A percentile compares a stretch with the other conserved stretches of the same genome.
These are phyloP conservation scores for Probaryconus sp. DNA, from an alignment of 1,140 invertebrate genomes.

Conservation along the genomic window DNA sequence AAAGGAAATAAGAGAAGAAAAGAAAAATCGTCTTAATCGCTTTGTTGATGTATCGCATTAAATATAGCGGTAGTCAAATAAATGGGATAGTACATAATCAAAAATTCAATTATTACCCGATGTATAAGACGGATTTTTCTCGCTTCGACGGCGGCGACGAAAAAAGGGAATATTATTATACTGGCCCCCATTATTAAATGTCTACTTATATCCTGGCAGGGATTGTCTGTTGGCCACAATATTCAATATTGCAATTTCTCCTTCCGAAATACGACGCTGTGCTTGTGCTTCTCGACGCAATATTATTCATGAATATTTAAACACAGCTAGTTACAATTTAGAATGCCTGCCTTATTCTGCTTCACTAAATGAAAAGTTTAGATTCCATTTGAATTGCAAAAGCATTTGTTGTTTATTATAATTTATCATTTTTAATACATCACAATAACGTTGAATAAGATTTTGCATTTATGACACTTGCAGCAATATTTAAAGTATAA, in stretches of 20 bases:
- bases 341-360: slow-evolving; percentile 35
- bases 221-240: slow-evolving; percentile 27
- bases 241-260: slow-evolving; percentile 46
- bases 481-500: no score
- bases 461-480: no score
- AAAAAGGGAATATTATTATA: slow-evolving; percentile 21
- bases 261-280: slow-evolving; percentile 21
- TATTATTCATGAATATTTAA: slow-evolving; percentile 54
- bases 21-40: slow-evolving; percentile 19
- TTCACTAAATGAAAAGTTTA: slow-evolving; percentile 35
- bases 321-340: slow-evolving; percentile 43
- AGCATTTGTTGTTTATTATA: slow-evolving; percentile 31
- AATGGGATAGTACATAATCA: slow-evolving; percentile 38
- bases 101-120: slow-evolving; percentile 36
- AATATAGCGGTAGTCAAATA: slow-evolving; percentile 30
- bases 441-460: no score
- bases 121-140: slow-evolving; percentile 21
- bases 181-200: slow-evolving; percentile 34
- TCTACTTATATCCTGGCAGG: slow-evolving; percentile 31
- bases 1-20: slow-evolving; percentile 1
- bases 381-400: slow-evolving; percentile 48
- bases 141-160: slow-evolving; percentile 4
- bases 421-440: slow-evolving; percentile 33
- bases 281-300: slow-evolving; percentile 11
- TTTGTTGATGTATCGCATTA: slow-evolving; percentile 24